Evolutionary conservation across 1,140 invertebrate species (phyloP).

Genomic region (Zaprionus kolodkinae): DNA sequence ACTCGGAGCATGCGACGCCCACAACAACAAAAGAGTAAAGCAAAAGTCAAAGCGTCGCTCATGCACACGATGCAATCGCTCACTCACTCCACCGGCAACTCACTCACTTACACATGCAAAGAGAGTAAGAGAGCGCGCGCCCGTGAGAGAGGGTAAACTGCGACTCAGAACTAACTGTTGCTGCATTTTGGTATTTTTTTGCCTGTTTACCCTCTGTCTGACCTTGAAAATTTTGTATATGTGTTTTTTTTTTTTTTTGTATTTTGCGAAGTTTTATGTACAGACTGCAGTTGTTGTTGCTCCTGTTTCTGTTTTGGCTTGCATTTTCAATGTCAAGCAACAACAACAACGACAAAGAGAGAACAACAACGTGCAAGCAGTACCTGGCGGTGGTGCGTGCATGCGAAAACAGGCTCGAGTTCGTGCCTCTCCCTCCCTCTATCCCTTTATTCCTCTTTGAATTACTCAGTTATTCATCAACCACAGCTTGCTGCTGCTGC

Average conservation of each 20-base stretch:
- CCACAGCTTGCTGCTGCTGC: slow-evolving; percentile 4
- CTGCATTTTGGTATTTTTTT: slow-evolving; percentile 33
- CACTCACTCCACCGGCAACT: background rate
- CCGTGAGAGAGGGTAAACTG: slow-evolving; percentile 17
- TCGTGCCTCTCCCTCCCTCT: background rate
- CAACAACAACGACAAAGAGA: slow-evolving; percentile 34
- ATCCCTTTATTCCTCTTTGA: background rate
- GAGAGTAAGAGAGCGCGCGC: background rate
- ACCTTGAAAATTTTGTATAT: slow-evolving; percentile 60
- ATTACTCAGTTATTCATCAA: background rate
- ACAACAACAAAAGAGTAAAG: background rate
- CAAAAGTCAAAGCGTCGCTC: too few relatives aligned
- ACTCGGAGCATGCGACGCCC: background rate
- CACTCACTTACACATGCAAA: background rate
- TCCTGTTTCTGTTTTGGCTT: slow-evolving; percentile 44
- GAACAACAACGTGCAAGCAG: background rate
- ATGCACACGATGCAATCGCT: background rate
- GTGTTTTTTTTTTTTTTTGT: slow-evolving; percentile 10
- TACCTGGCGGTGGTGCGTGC: slow-evolving; percentile 23
- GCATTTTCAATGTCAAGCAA: slow-evolving; percentile 73
- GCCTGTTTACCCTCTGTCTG: slow-evolving; percentile 63
- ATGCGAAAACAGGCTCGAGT: slow-evolving; percentile 1
- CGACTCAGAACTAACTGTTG: slow-evolving; percentile 67
- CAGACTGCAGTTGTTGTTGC: slow-evolving; percentile 62
- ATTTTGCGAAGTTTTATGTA: slow-evolving; percentile 40